Conservation (phyloP, 2,797 vertebrate species). For the Tragelaphus oryx region DNA sequence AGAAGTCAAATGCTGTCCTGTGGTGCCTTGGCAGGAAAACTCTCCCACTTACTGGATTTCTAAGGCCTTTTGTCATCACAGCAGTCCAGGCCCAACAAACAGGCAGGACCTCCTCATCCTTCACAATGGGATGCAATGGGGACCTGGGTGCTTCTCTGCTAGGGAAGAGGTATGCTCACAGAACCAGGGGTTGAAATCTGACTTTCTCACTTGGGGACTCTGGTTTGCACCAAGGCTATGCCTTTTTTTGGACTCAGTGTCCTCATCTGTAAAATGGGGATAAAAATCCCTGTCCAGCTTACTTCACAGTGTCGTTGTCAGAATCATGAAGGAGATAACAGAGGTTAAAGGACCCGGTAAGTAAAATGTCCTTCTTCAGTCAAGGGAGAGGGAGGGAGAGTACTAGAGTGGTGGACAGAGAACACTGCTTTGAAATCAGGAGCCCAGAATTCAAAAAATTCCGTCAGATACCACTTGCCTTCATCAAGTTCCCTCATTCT, state of each 20-base stretch:
- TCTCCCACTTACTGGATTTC: neutral
- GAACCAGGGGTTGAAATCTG: neutral
- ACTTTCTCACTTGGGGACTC: neutral
- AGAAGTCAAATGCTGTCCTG: neutral
- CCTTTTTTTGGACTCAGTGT: neutral
- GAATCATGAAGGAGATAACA: neutral
- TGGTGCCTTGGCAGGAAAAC: neutral
- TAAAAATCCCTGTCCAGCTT: neutral
- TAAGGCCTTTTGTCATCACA: neutral
- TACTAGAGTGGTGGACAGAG: neutral
- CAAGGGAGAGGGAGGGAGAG: neutral
- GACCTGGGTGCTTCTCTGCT: neutral
- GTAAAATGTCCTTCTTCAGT: neutral
- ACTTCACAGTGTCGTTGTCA: neutral
- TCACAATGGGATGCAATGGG: neutral
- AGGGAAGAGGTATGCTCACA: neutral
- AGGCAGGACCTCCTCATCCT: neutral
- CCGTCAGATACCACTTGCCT: neutral
- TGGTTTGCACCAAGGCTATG: neutral
- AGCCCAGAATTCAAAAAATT: neutral
- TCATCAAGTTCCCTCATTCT: neutral
- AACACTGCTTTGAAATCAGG: neutral
- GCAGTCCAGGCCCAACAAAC: neutral
- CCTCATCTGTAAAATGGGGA: neutral
- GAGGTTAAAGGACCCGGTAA: neutral